Conservation (phyloP, 30 jellyfish, hydroid and myxozoan species). For the Nemopilema nomurai region DNA sequence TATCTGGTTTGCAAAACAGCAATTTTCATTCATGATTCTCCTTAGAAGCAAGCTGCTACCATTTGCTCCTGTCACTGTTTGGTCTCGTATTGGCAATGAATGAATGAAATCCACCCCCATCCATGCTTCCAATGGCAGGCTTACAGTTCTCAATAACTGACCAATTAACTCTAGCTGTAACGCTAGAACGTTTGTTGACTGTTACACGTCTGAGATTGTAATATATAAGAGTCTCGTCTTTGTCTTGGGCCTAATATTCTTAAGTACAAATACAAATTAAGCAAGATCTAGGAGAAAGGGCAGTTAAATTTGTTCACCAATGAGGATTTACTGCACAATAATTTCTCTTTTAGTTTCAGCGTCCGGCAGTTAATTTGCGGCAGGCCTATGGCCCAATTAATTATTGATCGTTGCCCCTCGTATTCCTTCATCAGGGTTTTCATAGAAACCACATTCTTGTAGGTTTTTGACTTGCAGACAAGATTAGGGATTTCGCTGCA, state of each 20-base stretch:
- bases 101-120: too few relatives aligned
- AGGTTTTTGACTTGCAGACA: neutral
- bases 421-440: conserved; percentile 1
- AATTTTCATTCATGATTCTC: too few relatives aligned
- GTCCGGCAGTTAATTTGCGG: conserved; percentile 9
- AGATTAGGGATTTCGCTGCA: neutral
- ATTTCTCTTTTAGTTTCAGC: neutral
- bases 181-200: too few relatives aligned
- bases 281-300: neutral
- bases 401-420: neutral
- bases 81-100: too few relatives aligned
- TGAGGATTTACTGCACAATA: conserved; percentile 4
- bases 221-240: neutral
- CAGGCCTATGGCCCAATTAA: neutral
- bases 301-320: neutral
- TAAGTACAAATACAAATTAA: neutral
- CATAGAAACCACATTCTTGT: neutral
- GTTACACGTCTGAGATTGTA: neutral
- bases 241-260: neutral
- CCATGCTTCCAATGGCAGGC: too few relatives aligned
- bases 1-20: too few relatives aligned
- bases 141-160: too few relatives aligned
- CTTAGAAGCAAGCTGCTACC: too few relatives aligned
- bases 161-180: neutral
- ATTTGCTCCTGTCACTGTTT: too few relatives aligned